These are phyloP conservation scores for Halcyon malimbica DNA, from an alignment of 2,113 vertebrate species.

Conservation along the genomic window DNA sequence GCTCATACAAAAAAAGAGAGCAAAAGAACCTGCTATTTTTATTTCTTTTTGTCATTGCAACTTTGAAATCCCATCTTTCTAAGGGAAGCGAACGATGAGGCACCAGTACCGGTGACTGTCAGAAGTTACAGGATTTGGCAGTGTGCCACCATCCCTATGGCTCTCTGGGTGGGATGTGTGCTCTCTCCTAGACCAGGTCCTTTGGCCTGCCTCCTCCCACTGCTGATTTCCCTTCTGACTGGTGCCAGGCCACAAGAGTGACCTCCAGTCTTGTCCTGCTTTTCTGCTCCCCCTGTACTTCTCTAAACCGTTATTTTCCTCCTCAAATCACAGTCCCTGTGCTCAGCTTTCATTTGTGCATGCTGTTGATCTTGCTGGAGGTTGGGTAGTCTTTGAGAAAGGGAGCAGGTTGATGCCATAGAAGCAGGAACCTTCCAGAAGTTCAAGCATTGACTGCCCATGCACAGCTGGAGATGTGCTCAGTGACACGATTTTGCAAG, in stretches of 20 bases:
- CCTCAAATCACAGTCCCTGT: fast-evolving
- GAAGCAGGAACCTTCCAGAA: background rate
- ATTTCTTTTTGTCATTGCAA: background rate
- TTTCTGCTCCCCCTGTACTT: background rate
- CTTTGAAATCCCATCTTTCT: background rate
- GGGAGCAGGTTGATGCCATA: fast-evolving
- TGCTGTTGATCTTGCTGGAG: background rate
- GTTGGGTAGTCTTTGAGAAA: background rate
- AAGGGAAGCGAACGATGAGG: background rate
- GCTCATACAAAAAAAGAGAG: background rate
- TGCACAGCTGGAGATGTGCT: fast-evolving
- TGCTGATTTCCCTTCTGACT: background rate
- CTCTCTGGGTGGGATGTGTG: background rate
- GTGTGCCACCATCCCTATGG: background rate
- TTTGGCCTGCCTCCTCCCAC: background rate
- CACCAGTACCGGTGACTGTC: background rate
- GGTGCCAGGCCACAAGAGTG: background rate
- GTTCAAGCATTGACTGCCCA: fast-evolving
- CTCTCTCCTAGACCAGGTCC: background rate
- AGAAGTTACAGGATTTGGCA: background rate
- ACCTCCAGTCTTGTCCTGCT: background rate
- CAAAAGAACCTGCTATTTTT: background rate
- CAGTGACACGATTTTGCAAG: fast-evolving
- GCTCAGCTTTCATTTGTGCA: background rate
- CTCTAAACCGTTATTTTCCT: background rate